Conservation (phyloP, 2,113 vertebrate species). For the Heptranchias perlo region DNA sequence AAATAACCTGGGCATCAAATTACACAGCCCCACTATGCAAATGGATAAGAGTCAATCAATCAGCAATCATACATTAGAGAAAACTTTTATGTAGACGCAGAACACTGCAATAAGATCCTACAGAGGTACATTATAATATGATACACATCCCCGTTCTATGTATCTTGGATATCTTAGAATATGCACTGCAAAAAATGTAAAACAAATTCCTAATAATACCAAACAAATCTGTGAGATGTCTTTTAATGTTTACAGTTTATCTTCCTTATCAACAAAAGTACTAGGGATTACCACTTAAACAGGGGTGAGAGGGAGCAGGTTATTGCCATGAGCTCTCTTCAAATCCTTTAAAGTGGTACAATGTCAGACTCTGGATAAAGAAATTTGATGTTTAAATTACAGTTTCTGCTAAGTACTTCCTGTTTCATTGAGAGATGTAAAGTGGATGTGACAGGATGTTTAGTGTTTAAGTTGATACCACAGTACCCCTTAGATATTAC, state of each 20-base stretch:
- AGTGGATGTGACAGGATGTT: constrained; percentile 22
- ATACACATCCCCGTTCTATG: background rate
- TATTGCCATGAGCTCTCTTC: background rate
- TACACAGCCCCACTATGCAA: background rate
- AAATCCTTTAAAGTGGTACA: background rate
- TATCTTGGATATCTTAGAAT: background rate
- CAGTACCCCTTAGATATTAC: background rate
- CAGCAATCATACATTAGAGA: background rate
- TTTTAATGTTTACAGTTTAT: background rate
- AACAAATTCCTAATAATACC: background rate
- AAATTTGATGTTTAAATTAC: background rate
- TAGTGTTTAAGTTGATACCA: background rate
- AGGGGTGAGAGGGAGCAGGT: background rate
- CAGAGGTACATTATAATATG: background rate
- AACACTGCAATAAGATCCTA: background rate
- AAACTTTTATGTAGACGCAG: background rate
- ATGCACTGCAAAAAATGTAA: background rate
- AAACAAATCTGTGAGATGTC: background rate
- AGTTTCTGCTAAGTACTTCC: background rate
- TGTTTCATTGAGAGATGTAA: background rate
- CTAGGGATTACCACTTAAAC: background rate
- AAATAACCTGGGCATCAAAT: background rate
- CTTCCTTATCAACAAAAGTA: background rate
- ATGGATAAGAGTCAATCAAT: background rate
- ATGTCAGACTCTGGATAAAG: background rate